A percentile compares a stretch with the other conserved stretches of the same genome.
Conservation (phyloP, 1,140 invertebrate species). For the Geopemphigus sp. region DNA sequence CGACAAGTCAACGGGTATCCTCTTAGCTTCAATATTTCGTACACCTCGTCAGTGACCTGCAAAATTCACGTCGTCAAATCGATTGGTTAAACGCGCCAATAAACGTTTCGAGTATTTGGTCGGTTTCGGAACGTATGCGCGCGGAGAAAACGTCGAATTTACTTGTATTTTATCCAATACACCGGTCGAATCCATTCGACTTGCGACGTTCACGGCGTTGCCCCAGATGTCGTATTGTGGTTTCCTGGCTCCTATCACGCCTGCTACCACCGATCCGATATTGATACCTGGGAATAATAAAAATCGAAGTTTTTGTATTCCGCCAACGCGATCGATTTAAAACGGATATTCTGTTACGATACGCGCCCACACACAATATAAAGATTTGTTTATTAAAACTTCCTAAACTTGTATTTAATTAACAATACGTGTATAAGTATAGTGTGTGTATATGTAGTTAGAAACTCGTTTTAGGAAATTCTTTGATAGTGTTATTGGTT, state of each 20-base stretch:
- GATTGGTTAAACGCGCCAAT: not conserved
- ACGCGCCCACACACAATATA: not conserved
- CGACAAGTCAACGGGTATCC: constrained; percentile 76
- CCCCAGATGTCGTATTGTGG: constrained; percentile 92
- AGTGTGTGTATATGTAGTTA: no score
- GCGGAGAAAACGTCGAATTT: constrained; percentile 53
- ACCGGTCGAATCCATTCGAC: constrained; percentile 84
- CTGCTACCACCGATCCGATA: constrained; percentile 91
- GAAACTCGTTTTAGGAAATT: no score
- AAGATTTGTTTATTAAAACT: not conserved
- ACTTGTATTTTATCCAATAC: constrained; percentile 79
- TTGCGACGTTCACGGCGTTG: constrained; percentile 91
- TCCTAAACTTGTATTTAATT: not conserved
- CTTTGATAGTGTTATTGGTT: no score
- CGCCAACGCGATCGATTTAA: no score
- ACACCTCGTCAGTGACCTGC: constrained; percentile 83
- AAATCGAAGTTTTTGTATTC: no score
- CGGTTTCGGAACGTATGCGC: no score
- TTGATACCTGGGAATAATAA: constrained; percentile 72
- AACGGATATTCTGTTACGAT: no score
- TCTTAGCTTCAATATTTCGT: constrained; percentile 70
- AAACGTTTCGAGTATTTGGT: no score
- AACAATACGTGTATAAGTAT: not conserved
- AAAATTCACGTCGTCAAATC: constrained; percentile 50
- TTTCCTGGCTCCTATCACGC: constrained; percentile 89